phyloP scores from a whole-genome alignment of 2,888 invertebrate species.

The Ferdinandea cuprea region DNA sequence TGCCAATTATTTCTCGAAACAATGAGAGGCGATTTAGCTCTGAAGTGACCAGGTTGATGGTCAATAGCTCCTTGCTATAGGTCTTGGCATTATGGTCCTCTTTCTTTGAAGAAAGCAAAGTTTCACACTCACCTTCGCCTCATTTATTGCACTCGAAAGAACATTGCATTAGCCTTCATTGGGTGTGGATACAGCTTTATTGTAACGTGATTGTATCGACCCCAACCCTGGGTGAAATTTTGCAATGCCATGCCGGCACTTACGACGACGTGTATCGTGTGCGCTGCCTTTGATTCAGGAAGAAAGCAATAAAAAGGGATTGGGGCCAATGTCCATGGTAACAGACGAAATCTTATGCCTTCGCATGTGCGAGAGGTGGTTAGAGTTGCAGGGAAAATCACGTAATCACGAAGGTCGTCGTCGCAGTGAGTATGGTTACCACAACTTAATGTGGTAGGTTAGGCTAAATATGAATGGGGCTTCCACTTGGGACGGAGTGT shows the following conservation, averaged over 20 bases:
- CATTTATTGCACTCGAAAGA: conserved; percentile 21
- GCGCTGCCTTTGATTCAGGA: conserved; percentile 26
- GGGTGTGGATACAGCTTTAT: neutral
- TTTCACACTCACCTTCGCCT: conserved; percentile 21
- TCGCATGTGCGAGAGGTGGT: too few relatives aligned
- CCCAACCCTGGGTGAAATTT: neutral
- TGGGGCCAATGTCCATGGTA: conserved; percentile 50
- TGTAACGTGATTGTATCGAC: conserved; percentile 19
- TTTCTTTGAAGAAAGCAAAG: neutral
- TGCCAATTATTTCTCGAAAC: conserved; percentile 47
- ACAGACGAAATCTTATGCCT: conserved; percentile 27
- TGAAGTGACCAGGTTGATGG: conserved; percentile 25
- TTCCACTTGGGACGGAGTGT: neutral
- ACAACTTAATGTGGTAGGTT: conserved; percentile 16
- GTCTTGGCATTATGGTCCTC: neutral
- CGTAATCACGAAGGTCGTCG: conserved; percentile 23
- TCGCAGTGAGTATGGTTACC: conserved; percentile 31
- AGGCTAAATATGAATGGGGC: conserved; percentile 4
- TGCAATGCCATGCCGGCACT: conserved; percentile 1
- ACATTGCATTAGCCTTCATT: conserved; percentile 22
- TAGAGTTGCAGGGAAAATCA: conserved; percentile 5
- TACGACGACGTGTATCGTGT: neutral
- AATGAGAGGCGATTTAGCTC: conserved; percentile 7
- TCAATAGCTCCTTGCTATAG: neutral
- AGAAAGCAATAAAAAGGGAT: conserved; percentile 20